Evolutionary conservation across 2,797 vertebrate species (phyloP), one percentile per base, ranked within the genome.

Genomic region (Chaetophractus vellerosus): DNA sequence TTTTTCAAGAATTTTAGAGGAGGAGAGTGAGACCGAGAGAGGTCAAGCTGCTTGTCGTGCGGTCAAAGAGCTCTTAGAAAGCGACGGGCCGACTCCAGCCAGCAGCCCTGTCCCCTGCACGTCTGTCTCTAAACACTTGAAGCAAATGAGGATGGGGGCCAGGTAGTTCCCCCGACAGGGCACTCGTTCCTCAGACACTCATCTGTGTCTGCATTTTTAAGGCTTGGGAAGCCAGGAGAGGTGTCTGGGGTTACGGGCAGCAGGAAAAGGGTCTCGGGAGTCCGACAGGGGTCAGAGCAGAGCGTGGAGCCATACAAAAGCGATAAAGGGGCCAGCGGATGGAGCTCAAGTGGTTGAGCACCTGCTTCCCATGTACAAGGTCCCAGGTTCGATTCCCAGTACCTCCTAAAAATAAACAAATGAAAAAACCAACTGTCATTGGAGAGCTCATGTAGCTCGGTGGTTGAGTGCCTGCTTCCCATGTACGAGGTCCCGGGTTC

Each of bases 1-100:
- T 88, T 33, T 24, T 59, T 18, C 75, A 45, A 64, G 64, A 86
- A 76, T 80, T 90, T 79, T 74, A 61, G 75, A 93, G 50, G 12
- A 84, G 24, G 31, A 45, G 52, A 68, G 45, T 26, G n/a, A 80
- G 80, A 33, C 74, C 68, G 28, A 4, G 24, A 52, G 81, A 68
- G 10, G 50, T 28, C 12, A 66, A 48, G 41, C 66, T 69, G 23
- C 33, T 69, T 59, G 36, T 31, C 26, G 4, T 23, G 28, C 14
- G 5, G 41, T 50, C 23, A 19, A 16, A 71, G 90, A 75, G 80
- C 8, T 1, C 8, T 63, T 45, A 5, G 45, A 36, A 16, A 12
- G 5, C 41, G 71, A 78, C 14, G 18, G 50, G 57, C 36, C 21
- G 33, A 68, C 50, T 66, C 18, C 12, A 57, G 63, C 5, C 1